Percentiles rank a stretch among this genome's conserved stretches.
These are phyloP conservation scores for Sinohyriopsis cumingii DNA, from an alignment of 2,888 invertebrate species.

Conservation along the genomic window DNA sequence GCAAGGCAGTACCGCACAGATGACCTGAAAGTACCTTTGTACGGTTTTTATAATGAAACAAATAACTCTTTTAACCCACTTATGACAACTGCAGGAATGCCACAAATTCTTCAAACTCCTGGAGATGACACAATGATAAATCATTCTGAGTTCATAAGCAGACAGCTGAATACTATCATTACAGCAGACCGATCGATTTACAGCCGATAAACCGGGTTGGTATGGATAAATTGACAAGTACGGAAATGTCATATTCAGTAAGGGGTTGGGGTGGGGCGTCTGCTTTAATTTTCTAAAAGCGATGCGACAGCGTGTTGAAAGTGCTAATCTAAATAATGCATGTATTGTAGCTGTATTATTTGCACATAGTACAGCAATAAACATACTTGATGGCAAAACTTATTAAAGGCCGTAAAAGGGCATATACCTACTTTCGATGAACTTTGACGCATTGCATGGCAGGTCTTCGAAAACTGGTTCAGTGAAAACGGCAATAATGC, in stretches of 20 bases:
- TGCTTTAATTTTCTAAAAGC: conserved; percentile 19
- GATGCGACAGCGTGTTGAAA: conserved; percentile 17
- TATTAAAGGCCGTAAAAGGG: conserved; percentile 14
- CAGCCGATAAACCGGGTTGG: conserved; percentile 3
- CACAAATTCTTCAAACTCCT: conserved; percentile 20
- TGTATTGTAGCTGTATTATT: conserved; percentile 16
- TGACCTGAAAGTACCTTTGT: conserved; percentile 7
- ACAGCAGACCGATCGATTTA: conserved; percentile 11
- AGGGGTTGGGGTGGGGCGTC: conserved; percentile 6
- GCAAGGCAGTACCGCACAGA: neutral
- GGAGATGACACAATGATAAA: conserved; percentile 24
- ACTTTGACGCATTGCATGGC: conserved; percentile 11
- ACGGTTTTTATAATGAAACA: neutral
- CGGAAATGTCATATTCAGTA: neutral
- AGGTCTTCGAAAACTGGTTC: conserved; percentile 2
- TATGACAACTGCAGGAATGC: neutral
- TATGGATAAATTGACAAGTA: neutral
- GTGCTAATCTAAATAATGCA: conserved; percentile 14
- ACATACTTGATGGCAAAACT: conserved; percentile 12
- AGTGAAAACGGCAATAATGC: neutral
- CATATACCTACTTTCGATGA: conserved; percentile 13
- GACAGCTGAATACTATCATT: conserved; percentile 16
- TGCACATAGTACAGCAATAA: conserved; percentile 7
- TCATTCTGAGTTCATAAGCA: conserved; percentile 10
- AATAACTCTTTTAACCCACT: neutral